Base-by-base conservation (phyloP, 2,113 vertebrate genomes). In the Hippocampus barbouri region DNA sequence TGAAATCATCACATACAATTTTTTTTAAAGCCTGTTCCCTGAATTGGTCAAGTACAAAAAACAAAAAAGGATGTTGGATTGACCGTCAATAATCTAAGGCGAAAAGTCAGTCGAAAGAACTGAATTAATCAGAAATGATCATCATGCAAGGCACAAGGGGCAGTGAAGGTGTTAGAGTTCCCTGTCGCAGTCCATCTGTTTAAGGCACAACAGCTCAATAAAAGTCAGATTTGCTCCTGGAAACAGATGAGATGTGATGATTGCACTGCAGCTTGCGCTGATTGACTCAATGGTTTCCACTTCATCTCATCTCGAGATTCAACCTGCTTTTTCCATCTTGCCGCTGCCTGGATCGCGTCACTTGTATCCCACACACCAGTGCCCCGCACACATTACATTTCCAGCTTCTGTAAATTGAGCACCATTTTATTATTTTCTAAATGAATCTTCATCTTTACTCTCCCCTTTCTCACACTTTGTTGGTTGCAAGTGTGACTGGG, bases 221-320 rank as follows among this genome's bases (percentile, higher is more conserved):
- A 51, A 18, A 51, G 47, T 51, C 47, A 20, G 47, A 51, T 51
- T 51, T 16, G 18, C 16, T 51, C 47, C 16, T 51, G 47, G 18
- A 51, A 51, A 51, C 87, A 90, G 91, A 90, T 88, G 89, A 93
- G 89, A 89, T 87, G 74, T 85, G 85, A 89, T 91, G 90, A 92
- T 91, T 93, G 90, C 85, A 74, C 67, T 57, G 5, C 47, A 45
- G 86, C 85, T 70, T 10, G 57, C 77, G 66, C 83, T 90, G 90
- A 91, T 88, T 90, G 90, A 91, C 89, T 93, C 86, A 90, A 90
- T 89, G 91, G 91, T 92, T 89, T 91, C 83, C 85, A 86, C 86
- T 53, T 92, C 89, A 91, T 92, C 91, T 89, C 66, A 62, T 82
- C 79, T 81, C 70, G 77, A 68, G 77, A 71, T 82, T 89, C 84